phyloP scores from a whole-genome alignment of 2,888 invertebrate species.

The Brachyptera putata region DNA sequence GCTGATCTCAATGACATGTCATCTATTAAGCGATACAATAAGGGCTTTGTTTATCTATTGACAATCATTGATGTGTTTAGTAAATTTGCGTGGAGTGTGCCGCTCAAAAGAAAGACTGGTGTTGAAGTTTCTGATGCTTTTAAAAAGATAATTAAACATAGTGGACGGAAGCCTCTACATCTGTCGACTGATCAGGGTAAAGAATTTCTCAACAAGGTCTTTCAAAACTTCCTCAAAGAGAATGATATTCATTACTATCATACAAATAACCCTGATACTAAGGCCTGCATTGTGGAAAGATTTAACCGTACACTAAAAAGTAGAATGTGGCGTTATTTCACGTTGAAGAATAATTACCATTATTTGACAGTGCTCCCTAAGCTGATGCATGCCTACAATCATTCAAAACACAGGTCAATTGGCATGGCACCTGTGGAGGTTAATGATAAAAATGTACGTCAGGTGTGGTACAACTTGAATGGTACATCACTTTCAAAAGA shows the following conservation, averaged over 20 bases:
- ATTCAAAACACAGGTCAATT: too few species aligned
- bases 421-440: too few species aligned
- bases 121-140: too few species aligned
- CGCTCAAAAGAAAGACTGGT: too few species aligned
- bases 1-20: conserved; percentile 13
- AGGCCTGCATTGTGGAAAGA: too few species aligned
- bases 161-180: conserved; percentile 22
- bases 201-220: conserved; percentile 34
- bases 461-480: conserved; percentile 21
- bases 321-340: too few species aligned
- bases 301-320: too few species aligned
- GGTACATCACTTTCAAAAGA: not conserved
- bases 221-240: conserved; percentile 27
- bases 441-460: conserved; percentile 14
- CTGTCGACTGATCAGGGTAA: conserved; percentile 36
- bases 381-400: too few species aligned
- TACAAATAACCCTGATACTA: too few species aligned
- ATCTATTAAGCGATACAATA: not conserved
- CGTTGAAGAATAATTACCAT: too few species aligned
- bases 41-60: not conserved
- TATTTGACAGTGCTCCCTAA: too few species aligned
- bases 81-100: too few species aligned
- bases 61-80: not conserved
- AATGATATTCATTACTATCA: conserved; percentile 33
- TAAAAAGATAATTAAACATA: conserved; percentile 31